Evolutionary conservation across 2,797 vertebrate species (phyloP).

Genomic region (Sparidentex hasta): DNA sequence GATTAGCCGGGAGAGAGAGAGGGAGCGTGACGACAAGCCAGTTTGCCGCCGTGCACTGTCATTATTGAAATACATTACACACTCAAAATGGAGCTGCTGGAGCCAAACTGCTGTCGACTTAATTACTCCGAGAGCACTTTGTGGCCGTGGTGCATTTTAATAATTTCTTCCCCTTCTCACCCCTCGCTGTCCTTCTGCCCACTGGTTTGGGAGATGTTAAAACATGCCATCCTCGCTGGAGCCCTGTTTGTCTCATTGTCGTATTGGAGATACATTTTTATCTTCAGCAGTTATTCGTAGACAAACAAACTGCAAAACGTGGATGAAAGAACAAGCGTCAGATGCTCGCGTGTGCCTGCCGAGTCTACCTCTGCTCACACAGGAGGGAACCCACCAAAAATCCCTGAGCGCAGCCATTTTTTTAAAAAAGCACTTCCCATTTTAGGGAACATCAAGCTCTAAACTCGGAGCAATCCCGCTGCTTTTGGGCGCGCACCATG

Average conservation of each 20-base stretch:
- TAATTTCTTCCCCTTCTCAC: slow-evolving; percentile 65
- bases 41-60: slow-evolving; percentile 68
- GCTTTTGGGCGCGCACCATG: slow-evolving; percentile 34
- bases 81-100: slow-evolving; percentile 73
- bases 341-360: background rate
- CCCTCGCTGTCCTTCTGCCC: slow-evolving; percentile 24
- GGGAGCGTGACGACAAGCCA: slow-evolving; percentile 73
- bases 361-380: slow-evolving; percentile 6
- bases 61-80: slow-evolving; percentile 82
- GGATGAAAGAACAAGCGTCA: background rate
- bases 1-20: slow-evolving; percentile 70
- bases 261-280: background rate
- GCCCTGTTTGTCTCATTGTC: background rate
- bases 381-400: slow-evolving; percentile 25
- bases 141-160: slow-evolving; percentile 74
- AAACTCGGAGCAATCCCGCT: slow-evolving; percentile 27
- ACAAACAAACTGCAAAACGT: background rate
- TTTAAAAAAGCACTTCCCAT: slow-evolving; percentile 44
- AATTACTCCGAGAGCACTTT: slow-evolving; percentile 78
- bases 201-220: slow-evolving; percentile 27
- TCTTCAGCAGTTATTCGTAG: background rate
- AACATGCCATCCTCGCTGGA: background rate
- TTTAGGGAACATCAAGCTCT: slow-evolving; percentile 47
- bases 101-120: slow-evolving; percentile 79
- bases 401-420: slow-evolving; percentile 57